These are phyloP conservation scores for Aphelinus certus DNA, from an alignment of 1,140 invertebrate species.

Conservation along the genomic window DNA sequence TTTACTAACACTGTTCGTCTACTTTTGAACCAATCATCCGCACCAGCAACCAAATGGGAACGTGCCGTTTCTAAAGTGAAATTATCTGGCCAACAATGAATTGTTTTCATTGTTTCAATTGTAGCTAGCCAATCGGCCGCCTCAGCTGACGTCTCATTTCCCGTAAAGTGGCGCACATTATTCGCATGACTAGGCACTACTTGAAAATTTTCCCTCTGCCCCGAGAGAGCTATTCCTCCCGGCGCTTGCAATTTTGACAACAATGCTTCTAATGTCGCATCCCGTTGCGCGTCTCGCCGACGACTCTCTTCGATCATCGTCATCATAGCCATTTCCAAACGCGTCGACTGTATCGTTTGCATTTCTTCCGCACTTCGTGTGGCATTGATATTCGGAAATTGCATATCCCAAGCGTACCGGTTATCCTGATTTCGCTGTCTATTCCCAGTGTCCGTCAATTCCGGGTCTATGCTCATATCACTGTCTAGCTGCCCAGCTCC, in stretches of 20 bases:
- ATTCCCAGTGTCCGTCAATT: not conserved
- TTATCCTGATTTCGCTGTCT: not conserved
- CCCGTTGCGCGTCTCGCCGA: not conserved
- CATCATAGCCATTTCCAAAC: not conserved
- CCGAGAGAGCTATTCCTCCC: not conserved
- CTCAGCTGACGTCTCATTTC: constrained; percentile 7
- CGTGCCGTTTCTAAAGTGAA: constrained; percentile 14
- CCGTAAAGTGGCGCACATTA: constrained; percentile 21
- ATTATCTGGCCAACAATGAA: constrained; percentile 16
- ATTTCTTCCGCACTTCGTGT: not conserved
- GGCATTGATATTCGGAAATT: not conserved
- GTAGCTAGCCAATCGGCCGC: constrained; percentile 20
- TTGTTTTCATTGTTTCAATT: constrained; percentile 9
- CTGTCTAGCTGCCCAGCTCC: not conserved
- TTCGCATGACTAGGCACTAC: constrained; percentile 21
- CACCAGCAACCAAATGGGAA: constrained; percentile 23
- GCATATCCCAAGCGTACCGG: not conserved
- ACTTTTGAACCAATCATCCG: constrained; percentile 14
- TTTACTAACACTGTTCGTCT: not conserved
- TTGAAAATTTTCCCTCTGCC: constrained; percentile 15
- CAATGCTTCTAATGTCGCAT: not conserved
- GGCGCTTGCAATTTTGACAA: not conserved
- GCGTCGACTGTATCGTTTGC: not conserved
- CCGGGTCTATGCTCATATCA: constrained; percentile 2
- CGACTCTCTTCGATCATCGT: constrained; percentile 9